Evolutionary conservation across 2,797 vertebrate species (phyloP).

Genomic region (Sternarchorhynchus goeldii): DNA sequence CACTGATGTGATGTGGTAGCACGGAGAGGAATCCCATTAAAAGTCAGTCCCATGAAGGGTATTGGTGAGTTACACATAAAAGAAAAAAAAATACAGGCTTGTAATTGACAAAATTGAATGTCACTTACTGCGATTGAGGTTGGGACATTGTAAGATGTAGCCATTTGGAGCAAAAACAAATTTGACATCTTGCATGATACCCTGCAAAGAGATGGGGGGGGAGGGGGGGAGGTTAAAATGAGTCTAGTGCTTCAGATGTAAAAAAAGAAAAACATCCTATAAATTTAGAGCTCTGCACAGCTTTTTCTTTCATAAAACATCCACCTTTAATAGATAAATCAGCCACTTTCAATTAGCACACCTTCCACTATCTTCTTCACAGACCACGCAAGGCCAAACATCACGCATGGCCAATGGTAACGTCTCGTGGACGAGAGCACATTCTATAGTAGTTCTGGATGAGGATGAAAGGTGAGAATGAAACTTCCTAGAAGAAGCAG

Average conservation of each 20-base stretch:
- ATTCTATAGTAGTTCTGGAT: no score
- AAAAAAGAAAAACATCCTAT: not conserved
- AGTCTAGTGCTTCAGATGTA: not conserved
- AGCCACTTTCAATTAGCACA: not conserved
- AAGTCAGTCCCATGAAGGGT: not conserved
- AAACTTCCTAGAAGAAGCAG: no score
- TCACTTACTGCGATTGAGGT: conserved; percentile 98
- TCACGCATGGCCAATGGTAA: no score
- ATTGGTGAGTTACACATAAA: not conserved
- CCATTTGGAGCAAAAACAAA: conserved; percentile 90
- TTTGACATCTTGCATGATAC: conserved; percentile 92
- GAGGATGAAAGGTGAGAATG: no score
- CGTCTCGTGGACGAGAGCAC: no score
- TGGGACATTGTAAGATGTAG: conserved; percentile 92
- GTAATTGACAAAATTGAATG: conserved; percentile 20
- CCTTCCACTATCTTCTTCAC: not conserved
- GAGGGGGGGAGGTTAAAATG: not conserved
- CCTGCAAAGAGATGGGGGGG: conserved; percentile 71
- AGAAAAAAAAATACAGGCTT: not conserved
- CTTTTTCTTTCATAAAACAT: not conserved
- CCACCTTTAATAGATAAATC: not conserved
- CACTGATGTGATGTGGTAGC: not conserved
- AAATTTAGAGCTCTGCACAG: not conserved
- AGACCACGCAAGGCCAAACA: not conserved
- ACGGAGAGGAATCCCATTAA: not conserved